These are phyloP conservation scores for Aphis craccivora DNA, from an alignment of 1,140 invertebrate genomes.

Conservation along the genomic window DNA sequence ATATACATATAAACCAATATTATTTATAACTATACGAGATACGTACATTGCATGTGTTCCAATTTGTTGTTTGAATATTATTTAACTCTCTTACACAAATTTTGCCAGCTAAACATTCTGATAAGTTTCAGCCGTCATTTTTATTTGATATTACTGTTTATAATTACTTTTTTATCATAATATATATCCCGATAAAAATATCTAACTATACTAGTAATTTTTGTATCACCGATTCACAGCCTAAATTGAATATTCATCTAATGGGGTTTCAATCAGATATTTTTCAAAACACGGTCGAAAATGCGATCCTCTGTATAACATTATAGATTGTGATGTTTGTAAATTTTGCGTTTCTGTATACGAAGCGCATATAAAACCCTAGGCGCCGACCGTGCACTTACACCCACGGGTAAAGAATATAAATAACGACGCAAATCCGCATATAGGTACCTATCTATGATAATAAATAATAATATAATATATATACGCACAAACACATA, in stretches of 20 bases:
- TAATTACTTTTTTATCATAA: not conserved
- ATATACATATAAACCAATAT: too few relatives aligned
- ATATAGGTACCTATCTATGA: not conserved
- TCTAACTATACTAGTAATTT: not conserved
- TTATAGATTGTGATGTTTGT: not conserved
- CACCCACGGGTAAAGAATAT: not conserved
- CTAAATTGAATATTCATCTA: not conserved
- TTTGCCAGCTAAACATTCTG: too few relatives aligned
- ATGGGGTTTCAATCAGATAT: not conserved
- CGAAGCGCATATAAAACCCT: not conserved
- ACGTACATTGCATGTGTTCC: too few relatives aligned
- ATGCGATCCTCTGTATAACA: not conserved
- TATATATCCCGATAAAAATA: not conserved
- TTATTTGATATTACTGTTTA: too few relatives aligned
- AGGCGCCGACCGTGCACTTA: not conserved
- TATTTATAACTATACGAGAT: too few relatives aligned
- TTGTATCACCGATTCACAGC: not conserved
- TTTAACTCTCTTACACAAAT: too few relatives aligned
- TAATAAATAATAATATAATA: conserved; percentile 16
- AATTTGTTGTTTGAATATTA: too few relatives aligned
- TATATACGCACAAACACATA: not conserved
- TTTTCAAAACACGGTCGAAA: not conserved
- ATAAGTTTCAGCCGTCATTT: too few relatives aligned
- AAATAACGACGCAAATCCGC: not conserved
- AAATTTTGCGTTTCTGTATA: not conserved